A percentile compares a stretch with the other conserved stretches of the same genome.
phyloP scores from a whole-genome alignment of 1,140 invertebrate species.

The Harpegnathos saltator region DNA sequence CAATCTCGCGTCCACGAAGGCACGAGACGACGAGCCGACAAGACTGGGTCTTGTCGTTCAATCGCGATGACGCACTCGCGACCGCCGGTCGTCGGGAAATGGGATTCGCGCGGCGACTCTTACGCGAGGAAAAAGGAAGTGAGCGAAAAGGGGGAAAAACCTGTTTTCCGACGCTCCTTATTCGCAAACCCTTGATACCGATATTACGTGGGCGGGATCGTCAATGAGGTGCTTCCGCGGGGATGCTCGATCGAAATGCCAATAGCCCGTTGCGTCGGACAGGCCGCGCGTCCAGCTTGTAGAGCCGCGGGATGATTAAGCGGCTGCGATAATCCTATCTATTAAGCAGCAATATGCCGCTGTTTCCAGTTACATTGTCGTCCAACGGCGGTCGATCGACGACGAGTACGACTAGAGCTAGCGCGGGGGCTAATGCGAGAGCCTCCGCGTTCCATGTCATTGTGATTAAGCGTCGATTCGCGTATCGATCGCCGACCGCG shows the following conservation, averaged over 20 bases:
- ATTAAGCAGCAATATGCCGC: conserved; percentile 66
- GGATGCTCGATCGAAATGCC: conserved; percentile 44
- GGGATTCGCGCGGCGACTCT: too few relatives aligned
- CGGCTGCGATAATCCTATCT: conserved; percentile 69
- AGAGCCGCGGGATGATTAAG: conserved; percentile 63
- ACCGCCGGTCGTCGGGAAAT: too few relatives aligned
- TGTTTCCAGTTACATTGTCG: conserved; percentile 64
- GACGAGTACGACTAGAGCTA: neutral
- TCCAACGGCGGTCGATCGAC: conserved; percentile 29
- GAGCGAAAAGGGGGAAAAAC: too few relatives aligned
- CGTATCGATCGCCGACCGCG: conserved; percentile 38
- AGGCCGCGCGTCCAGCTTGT: conserved; percentile 26
- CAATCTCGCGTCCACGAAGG: too few relatives aligned
- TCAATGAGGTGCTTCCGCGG: conserved; percentile 38
- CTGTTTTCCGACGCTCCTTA: neutral
- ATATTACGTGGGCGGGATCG: conserved; percentile 34
- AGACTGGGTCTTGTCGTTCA: too few relatives aligned
- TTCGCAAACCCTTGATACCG: neutral
- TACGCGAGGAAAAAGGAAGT: too few relatives aligned
- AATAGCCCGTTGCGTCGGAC: conserved; percentile 37
- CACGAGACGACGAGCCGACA: too few relatives aligned
- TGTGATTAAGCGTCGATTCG: conserved; percentile 47
- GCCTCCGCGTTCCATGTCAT: conserved; percentile 19
- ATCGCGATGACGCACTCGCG: too few relatives aligned
- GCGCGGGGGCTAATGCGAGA: conserved; percentile 14